Percentiles rank a stretch among this genome's conserved stretches.
Evolutionary conservation across 2,888 invertebrate genomes (phyloP).

Genomic region (Ectemnius continuus): DNA sequence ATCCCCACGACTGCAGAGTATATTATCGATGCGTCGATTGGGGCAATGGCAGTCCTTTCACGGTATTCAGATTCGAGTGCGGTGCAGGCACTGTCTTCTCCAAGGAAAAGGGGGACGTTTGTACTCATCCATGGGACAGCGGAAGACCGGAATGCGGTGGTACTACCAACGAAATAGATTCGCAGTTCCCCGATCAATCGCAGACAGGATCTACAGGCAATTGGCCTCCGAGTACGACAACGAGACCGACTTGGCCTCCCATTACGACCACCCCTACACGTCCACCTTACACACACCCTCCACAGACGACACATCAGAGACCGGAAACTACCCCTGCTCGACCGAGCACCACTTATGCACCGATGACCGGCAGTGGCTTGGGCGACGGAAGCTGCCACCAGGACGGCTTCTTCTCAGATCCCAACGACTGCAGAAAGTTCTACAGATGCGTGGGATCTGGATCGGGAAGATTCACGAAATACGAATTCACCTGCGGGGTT

Average conservation of each 20-base stretch:
- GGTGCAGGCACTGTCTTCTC: slow-evolving; percentile 86
- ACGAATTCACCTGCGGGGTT: slow-evolving; percentile 80
- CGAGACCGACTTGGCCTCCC: slow-evolving; percentile 21
- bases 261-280: background rate
- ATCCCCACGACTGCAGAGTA: slow-evolving; percentile 85
- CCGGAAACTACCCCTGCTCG: background rate
- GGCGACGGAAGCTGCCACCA: slow-evolving; percentile 65
- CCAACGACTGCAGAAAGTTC: slow-evolving; percentile 75
- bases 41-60: slow-evolving; percentile 79
- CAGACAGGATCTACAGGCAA: slow-evolving; percentile 11
- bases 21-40: slow-evolving; percentile 88
- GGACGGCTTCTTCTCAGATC: slow-evolving; percentile 78
- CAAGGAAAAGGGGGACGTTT: slow-evolving; percentile 80
- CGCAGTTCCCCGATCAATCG: slow-evolving; percentile 34
- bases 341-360: background rate
- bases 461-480: slow-evolving; percentile 77
- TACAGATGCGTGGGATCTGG: slow-evolving; percentile 76
- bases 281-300: background rate
- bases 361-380: slow-evolving; percentile 4
- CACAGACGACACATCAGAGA: background rate
- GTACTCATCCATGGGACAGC: slow-evolving; percentile 85
- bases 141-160: slow-evolving; percentile 84
- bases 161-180: slow-evolving; percentile 79
- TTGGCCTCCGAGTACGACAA: slow-evolving; percentile 19
- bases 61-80: slow-evolving; percentile 85